Evolutionary conservation across 1,140 invertebrate species (phyloP).

Genomic region (Pygmarrhopalites habei): DNA sequence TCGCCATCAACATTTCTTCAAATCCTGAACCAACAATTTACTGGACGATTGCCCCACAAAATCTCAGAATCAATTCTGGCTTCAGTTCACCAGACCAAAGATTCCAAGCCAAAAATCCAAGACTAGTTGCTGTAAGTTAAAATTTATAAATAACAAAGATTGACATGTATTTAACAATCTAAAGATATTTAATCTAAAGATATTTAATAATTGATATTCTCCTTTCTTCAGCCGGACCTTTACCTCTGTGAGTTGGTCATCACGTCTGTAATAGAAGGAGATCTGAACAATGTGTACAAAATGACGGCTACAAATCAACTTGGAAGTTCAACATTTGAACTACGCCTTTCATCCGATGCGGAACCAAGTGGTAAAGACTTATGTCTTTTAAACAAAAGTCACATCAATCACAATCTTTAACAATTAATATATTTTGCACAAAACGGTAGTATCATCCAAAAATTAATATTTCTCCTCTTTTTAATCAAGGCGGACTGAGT

Average conservation of each 20-base stretch:
- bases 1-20: slow-evolving; percentile 34
- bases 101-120: not conserved
- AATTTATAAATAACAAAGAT: not conserved
- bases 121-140: not conserved
- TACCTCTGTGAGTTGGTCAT: slow-evolving; percentile 17
- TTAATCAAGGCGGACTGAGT: slow-evolving; percentile 28
- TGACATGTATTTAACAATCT: not conserved
- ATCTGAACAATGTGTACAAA: slow-evolving; percentile 23
- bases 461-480: slow-evolving; percentile 1
- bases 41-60: slow-evolving; percentile 18
- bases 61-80: not conserved
- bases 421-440: too few species aligned
- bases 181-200: not conserved
- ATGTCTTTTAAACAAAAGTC: too few species aligned
- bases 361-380: slow-evolving; percentile 10
- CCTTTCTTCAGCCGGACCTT: not conserved
- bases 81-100: not conserved
- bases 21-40: slow-evolving; percentile 24
- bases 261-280: slow-evolving; percentile 27
- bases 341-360: slow-evolving; percentile 20
- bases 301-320: slow-evolving; percentile 15
- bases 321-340: slow-evolving; percentile 22
- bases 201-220: not conserved
- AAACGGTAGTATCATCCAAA: not conserved
- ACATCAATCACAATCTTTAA: not conserved